Evolutionary conservation across 2,888 invertebrate genomes (phyloP).

Genomic region (Chymomyza fuscimana): DNA sequence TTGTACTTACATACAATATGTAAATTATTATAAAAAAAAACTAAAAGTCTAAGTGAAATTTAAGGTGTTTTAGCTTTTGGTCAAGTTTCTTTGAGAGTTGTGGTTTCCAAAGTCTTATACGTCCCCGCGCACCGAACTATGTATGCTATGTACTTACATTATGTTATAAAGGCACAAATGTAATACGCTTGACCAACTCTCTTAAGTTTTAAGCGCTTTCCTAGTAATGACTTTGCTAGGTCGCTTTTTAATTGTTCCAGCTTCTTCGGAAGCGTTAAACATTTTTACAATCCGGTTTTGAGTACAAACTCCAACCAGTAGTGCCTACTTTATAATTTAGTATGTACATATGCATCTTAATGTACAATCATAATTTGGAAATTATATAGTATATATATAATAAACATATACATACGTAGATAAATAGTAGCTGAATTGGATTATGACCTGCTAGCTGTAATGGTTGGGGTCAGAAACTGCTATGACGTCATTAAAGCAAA

Average conservation of each 20-base stretch:
- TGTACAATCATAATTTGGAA: constrained; percentile 20
- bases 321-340: neutral
- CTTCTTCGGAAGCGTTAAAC: constrained; percentile 60
- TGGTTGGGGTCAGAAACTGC: constrained; percentile 65
- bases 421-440: neutral
- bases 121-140: too few species aligned
- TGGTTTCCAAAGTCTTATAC: neutral
- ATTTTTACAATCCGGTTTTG: constrained; percentile 52
- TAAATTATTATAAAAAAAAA: neutral
- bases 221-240: constrained; percentile 27
- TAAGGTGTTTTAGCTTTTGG: neutral
- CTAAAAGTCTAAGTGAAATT: neutral
- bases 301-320: constrained; percentile 33
- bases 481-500: constrained; percentile 48
- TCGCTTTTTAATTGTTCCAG: constrained; percentile 33
- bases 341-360: constrained; percentile 19
- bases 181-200: constrained; percentile 39
- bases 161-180: too few species aligned
- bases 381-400: neutral
- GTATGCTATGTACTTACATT: too few species aligned
- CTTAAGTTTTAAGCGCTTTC: constrained; percentile 10
- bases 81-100: neutral
- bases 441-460: constrained; percentile 29
- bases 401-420: neutral
- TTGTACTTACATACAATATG: neutral